Evolutionary conservation across 2,888 invertebrate species (phyloP).

Genomic region (Caenorhabditis sp.): DNA sequence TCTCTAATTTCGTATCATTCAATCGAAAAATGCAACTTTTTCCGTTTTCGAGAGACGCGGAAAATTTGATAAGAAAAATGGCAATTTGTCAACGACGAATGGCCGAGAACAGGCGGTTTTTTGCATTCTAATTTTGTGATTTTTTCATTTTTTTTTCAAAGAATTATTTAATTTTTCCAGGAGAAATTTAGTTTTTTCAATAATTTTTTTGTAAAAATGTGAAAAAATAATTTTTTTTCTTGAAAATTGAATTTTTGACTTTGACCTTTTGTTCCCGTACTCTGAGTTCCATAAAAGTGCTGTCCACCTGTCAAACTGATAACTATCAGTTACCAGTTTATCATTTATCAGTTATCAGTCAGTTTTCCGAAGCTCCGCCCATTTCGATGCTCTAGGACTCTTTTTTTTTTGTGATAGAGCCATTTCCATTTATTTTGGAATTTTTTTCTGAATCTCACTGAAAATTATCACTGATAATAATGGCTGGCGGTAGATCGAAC

Average conservation of each 20-base stretch:
- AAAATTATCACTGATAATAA: no score
- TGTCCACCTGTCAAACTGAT: not conserved
- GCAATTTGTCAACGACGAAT: not conserved
- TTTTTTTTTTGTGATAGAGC: not conserved
- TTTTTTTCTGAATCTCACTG: not conserved
- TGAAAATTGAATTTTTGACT: not conserved
- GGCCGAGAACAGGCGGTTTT: not conserved
- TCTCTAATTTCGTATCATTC: not conserved
- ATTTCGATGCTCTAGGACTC: not conserved
- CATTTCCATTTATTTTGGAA: not conserved
- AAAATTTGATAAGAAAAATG: slow-evolving; percentile 1
- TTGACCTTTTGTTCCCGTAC: not conserved
- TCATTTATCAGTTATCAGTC: not conserved
- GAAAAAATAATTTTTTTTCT: not conserved
- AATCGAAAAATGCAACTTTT: not conserved
- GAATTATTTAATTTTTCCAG: not conserved
- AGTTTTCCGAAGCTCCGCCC: not conserved
- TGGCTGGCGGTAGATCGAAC: slow-evolving; percentile 10
- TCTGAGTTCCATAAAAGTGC: not conserved
- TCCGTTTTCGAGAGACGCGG: not conserved
- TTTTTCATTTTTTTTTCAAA: not conserved
- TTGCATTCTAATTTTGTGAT: not conserved
- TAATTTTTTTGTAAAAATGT: not conserved
- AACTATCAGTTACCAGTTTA: no score
- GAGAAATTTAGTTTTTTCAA: not conserved